Conservation (phyloP, 2,888 invertebrate species). For the Teleogryllus oceanicus region DNA sequence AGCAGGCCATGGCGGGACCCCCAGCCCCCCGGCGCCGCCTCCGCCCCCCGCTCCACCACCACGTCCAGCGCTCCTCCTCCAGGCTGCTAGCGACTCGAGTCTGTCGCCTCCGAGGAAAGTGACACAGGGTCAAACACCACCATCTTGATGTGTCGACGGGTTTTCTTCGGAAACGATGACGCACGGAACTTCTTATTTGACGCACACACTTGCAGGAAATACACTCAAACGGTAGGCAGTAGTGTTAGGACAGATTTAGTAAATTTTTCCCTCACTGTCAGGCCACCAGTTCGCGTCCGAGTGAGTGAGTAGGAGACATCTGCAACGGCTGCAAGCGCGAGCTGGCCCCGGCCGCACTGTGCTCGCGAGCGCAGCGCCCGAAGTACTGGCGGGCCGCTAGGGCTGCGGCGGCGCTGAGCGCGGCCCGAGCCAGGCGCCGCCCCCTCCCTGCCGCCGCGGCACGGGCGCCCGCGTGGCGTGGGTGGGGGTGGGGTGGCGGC, state of each 20-base stretch:
- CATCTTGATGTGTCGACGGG: neutral
- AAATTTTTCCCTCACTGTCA: neutral
- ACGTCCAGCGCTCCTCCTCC: constrained; percentile 3
- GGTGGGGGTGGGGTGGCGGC: neutral
- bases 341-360: constrained; percentile 1
- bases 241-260: neutral
- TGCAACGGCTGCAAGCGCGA: constrained; percentile 1
- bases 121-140: constrained; percentile 1
- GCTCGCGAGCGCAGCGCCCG: constrained; percentile 2
- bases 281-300: neutral
- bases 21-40: constrained; percentile 18
- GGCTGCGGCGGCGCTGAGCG: constrained; percentile 1
- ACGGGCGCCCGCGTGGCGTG: neutral
- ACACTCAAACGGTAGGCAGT: neutral
- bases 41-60: neutral
- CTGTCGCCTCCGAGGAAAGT: neutral
- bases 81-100: neutral
- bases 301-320: neutral
- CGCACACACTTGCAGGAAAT: neutral
- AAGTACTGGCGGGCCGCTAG: neutral
- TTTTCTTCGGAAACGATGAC: constrained; percentile 1
- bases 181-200: neutral
- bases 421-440: neutral
- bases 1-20: constrained; percentile 10
- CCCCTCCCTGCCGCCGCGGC: neutral